These are phyloP conservation scores for Halcyon senegalensis DNA, from an alignment of 2,113 vertebrate species.

Conservation along the genomic window DNA sequence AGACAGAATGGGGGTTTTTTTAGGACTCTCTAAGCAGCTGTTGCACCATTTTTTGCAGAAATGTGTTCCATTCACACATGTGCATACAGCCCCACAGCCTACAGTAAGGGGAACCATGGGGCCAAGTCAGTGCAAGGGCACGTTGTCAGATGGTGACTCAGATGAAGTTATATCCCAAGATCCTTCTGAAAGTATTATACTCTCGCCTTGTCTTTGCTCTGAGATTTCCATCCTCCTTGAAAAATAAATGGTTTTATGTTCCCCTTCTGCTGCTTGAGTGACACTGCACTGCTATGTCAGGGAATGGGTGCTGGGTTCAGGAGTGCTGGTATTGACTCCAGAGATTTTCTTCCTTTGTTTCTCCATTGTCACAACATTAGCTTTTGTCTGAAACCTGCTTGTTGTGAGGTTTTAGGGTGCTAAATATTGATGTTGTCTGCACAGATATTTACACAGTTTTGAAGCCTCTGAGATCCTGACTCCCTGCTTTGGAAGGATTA, in stretches of 20 bases:
- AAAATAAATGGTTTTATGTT: not conserved
- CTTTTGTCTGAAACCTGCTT: constrained; percentile 24
- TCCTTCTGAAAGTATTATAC: not conserved
- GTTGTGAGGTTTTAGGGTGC: constrained; percentile 4
- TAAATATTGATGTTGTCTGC: constrained; percentile 53
- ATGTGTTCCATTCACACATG: accelerated
- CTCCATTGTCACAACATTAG: not conserved
- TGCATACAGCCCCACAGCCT: not conserved
- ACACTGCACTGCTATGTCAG: not conserved
- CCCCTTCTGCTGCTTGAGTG: not conserved
- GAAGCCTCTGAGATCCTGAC: not conserved
- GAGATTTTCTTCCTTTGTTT: constrained; percentile 25
- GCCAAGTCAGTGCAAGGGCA: not conserved
- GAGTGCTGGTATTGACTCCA: not conserved
- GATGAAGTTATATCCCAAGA: not conserved
- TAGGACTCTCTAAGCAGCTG: not conserved
- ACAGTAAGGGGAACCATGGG: accelerated
- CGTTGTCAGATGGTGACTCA: not conserved
- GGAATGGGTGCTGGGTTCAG: not conserved
- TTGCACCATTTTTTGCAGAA: not conserved
- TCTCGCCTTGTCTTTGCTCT: not conserved
- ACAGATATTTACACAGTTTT: not conserved
- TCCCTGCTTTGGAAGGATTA: not conserved
- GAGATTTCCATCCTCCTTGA: not conserved
- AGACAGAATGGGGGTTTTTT: not conserved